Evolutionary conservation across 2,888 invertebrate genomes (phyloP), one percentile per base, ranked within the genome.

Genomic region (Lagria hirta): DNA sequence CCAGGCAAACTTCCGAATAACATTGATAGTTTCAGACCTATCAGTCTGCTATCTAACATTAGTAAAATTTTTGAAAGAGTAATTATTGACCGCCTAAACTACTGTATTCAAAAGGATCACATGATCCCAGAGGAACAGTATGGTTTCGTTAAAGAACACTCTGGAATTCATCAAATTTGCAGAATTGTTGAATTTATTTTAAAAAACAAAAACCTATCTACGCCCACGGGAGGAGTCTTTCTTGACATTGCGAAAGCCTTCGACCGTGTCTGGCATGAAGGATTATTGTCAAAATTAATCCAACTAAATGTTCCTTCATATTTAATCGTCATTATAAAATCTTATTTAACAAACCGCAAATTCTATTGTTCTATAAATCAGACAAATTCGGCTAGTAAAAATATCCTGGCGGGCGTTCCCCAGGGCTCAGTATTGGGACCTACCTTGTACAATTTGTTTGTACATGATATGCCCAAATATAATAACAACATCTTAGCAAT

Each of bases 61-160:
- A 56, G 49, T 1, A 61, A 59, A 43, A 1, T 59, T 13, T 52
- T 56, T 12, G 58, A 61, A 42, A 61, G 54, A 50, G 10, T 59
- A 20, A 4, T 60, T 1, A 38, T 52, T 2, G 32, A 26, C 20
- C 46, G 45, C 42, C 20, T 57, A 2, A 48, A 45, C 7, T 3
- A 11, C 18, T 20, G 48, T 13, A 41, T n/a, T n/a, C n/a, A n/a
- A n/a, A n/a, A n/a, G n/a, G n/a, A n/a, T n/a, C n/a, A n/a, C n/a
- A n/a, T n/a, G n/a, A n/a, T n/a, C n/a, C n/a, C n/a, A n/a, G n/a
- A n/a, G n/a, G n/a, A n/a, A n/a, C n/a, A n/a, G n/a, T 52, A 48
- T 36, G 54, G 53, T 5, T 55, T 57, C n/a, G 20, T 48, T 16
- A 26, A 49, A 10, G 38, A 47, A 3, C 52, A 58, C 21, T 35